phyloP scores from a whole-genome alignment of 2,113 vertebrate genomes.

The Dipodomys stephensi region DNA sequence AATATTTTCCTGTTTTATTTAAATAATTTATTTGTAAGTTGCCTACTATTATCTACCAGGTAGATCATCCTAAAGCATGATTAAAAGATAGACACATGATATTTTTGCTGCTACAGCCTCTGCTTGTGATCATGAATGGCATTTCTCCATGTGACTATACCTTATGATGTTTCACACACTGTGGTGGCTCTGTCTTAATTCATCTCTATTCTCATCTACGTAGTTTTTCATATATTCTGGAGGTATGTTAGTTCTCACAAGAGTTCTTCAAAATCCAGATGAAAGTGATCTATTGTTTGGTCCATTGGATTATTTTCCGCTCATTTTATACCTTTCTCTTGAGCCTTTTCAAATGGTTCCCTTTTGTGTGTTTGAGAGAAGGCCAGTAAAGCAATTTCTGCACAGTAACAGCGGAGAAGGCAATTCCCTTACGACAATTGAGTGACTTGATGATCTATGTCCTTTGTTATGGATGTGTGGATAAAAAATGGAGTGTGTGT shows the following conservation, averaged over 20 bases:
- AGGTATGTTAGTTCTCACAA: not conserved
- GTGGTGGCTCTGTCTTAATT: not conserved
- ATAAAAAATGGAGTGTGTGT: not conserved
- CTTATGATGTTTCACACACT: not conserved
- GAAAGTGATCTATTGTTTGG: not conserved
- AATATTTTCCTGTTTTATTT: conserved; percentile 8
- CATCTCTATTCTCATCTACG: not conserved
- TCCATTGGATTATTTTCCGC: not conserved
- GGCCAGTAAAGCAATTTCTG: not conserved
- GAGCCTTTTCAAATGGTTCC: not conserved
- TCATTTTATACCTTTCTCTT: not conserved
- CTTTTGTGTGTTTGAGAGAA: not conserved
- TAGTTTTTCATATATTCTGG: not conserved
- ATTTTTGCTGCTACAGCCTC: not conserved
- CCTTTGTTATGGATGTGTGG: not conserved
- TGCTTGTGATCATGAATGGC: not conserved
- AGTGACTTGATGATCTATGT: not conserved
- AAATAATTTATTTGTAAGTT: not conserved
- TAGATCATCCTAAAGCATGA: not conserved
- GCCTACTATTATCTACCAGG: not conserved
- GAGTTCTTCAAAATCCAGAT: not conserved
- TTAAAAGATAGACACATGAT: not conserved
- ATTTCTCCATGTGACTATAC: not conserved
- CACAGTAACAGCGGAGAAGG: not conserved
- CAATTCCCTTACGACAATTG: not conserved